Percentiles rank a stretch among this genome's conserved stretches.
phyloP scores from a whole-genome alignment of 2,888 invertebrate species.

The Acronicta psi region DNA sequence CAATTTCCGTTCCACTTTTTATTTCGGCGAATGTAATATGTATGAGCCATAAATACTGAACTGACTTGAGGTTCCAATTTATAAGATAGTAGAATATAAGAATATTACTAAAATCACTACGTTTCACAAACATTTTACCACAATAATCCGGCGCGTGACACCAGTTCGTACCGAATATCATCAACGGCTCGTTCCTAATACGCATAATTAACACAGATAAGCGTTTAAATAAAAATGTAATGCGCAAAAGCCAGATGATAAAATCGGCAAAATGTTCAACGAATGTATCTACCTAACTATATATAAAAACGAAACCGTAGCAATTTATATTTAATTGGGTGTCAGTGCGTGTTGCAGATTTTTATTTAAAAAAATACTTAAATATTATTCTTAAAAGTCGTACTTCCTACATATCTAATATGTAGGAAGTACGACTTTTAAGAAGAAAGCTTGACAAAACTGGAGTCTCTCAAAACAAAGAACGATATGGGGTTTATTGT shows the following conservation, averaged over 20 bases:
- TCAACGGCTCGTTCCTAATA: neutral
- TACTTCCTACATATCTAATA: too few species aligned
- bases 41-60: neutral
- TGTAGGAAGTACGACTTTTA: too few species aligned
- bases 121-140: neutral
- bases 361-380: too few species aligned
- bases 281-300: neutral
- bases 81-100: too few species aligned
- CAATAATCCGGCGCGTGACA: neutral
- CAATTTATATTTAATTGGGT: too few species aligned
- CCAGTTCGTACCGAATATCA: conserved; percentile 1
- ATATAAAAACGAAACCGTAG: neutral
- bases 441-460: too few species aligned
- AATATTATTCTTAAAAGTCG: too few species aligned
- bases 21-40: neutral
- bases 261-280: conserved; percentile 12
- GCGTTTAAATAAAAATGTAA: conserved; percentile 23
- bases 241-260: conserved; percentile 47
- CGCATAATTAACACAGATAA: conserved; percentile 35
- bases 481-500: too few species aligned
- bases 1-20: neutral
- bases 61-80: too few species aligned
- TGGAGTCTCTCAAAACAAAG: too few species aligned
- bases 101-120: neutral
- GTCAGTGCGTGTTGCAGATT: too few species aligned